Evolutionary conservation across 1,140 invertebrate species (phyloP).

Genomic region (Trichoplusia ni): DNA sequence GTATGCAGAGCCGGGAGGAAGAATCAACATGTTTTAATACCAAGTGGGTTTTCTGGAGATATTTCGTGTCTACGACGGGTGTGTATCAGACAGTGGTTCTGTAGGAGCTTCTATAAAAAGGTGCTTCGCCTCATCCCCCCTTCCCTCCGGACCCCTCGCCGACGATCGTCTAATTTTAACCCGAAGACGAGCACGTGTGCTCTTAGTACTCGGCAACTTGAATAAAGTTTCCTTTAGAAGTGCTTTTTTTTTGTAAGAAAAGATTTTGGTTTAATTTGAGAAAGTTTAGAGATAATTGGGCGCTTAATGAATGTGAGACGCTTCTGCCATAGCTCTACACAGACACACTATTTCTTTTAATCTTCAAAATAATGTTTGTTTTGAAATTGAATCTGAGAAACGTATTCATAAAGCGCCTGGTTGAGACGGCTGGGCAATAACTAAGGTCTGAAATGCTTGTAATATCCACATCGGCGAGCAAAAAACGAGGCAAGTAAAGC

Average conservation of each 20-base stretch:
- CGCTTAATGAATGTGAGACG: slow-evolving; percentile 2
- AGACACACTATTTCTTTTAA: not conserved
- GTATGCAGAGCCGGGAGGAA: no score
- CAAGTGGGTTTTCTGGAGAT: slow-evolving; percentile 1
- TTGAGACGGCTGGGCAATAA: no score
- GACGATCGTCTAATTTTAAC: slow-evolving; percentile 67
- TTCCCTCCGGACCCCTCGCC: slow-evolving; percentile 10
- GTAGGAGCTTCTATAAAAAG: slow-evolving; percentile 76
- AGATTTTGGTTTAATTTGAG: slow-evolving; percentile 35
- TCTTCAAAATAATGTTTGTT: not conserved
- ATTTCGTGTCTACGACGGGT: slow-evolving; percentile 28
- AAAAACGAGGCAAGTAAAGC: no score
- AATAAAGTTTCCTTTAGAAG: slow-evolving; percentile 55
- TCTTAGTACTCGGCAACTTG: slow-evolving; percentile 68
- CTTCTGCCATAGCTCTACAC: not conserved
- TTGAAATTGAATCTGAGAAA: not conserved
- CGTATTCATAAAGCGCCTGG: not conserved
- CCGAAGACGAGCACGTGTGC: slow-evolving; percentile 72
- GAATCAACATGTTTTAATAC: no score
- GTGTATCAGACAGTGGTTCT: slow-evolving; percentile 62
- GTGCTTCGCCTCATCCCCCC: slow-evolving; percentile 60
- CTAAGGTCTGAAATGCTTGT: no score
- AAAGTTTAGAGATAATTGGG: slow-evolving; percentile 16
- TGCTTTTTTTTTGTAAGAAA: slow-evolving; percentile 47
- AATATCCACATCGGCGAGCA: no score